Evolutionary conservation across 2,888 invertebrate species (phyloP), one percentile per base, ranked within the genome.

Genomic region (Rhimphoctona megacephalus): DNA sequence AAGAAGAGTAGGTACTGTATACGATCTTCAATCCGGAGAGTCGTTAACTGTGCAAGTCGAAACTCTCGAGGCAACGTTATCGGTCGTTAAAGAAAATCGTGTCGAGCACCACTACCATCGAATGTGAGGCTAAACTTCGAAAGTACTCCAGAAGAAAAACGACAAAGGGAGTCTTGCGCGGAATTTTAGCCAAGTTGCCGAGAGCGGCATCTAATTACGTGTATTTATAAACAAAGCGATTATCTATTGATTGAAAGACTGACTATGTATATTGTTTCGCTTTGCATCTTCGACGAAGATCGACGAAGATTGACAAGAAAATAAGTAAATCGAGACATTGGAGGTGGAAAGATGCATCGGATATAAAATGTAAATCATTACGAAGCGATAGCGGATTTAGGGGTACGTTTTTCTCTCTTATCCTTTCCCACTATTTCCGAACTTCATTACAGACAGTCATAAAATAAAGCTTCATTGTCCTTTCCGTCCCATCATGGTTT

Each of bases 311-410:
- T 14, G 67, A 57, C 33, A 72, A 46, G 33, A 43, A 36, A 9
- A 46, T 17, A n/a, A 64, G 54, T 30, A 33, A 69, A 22, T 22
- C n/a, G 43, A 57, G 46, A 46, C 77, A 52, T 73, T 36, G 54
- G 8, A n/a, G 25, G 43, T 30, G 78, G 36, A 22, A 33, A 57
- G 25, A 25, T 5, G 19, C 57, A 33, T 43, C 25, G 57, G 22
- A 7, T 14, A 33, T 79, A 82, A 83, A 83, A 85, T 85, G 79
- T 83, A 66, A 79, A 83, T 80, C 79, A 76, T 85, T 80, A 83
- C 79, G 78, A 79, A 80, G 61, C 70, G 39, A 54, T 39, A 49
- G 67, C 61, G 61, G 79, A 69, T 25, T 11, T 67, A 52, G 39
- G 33, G 30, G 49, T 46, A 61, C 67, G 76, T 61, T 77, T 79